Percentiles rank a stretch among this genome's conserved stretches.
phyloP scores from a whole-genome alignment of 2,888 invertebrate genomes.

The Frankliniella fusca region DNA sequence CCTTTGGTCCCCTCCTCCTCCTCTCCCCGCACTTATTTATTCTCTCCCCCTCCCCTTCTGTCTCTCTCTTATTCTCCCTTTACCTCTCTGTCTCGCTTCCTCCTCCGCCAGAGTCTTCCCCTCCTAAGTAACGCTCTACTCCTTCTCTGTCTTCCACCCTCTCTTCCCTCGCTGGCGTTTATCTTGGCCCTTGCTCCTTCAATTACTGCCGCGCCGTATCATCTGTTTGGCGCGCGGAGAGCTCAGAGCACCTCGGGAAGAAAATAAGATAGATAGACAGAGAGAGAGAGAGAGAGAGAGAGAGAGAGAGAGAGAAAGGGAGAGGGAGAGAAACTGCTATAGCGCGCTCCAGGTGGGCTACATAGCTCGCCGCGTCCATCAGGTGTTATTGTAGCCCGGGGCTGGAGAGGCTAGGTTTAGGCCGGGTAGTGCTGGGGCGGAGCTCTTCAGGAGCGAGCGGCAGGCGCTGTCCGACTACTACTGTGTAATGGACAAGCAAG shows the following conservation, averaged over 20 bases:
- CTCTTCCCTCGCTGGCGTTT: not conserved
- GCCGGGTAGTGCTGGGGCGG: too few species aligned
- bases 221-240: not conserved
- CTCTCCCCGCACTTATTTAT: not conserved
- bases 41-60: not conserved
- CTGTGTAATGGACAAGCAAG: too few species aligned
- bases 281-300: not conserved
- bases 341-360: too few species aligned
- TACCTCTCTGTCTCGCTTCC: not conserved
- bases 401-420: too few species aligned
- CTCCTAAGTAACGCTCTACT: not conserved
- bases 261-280: not conserved
- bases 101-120: not conserved
- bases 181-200: not conserved
- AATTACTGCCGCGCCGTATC: not conserved
- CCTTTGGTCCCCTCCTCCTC: not conserved
- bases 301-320: constrained; percentile 6
- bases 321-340: not conserved
- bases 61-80: not conserved
- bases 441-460: too few species aligned
- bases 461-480: too few species aligned
- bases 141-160: too few species aligned
- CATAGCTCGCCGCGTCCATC: too few species aligned
- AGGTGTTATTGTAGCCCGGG: too few species aligned
- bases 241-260: not conserved